Evolutionary conservation across 2,888 invertebrate genomes (phyloP).

Genomic region (Dorcus parallelipipedus): DNA sequence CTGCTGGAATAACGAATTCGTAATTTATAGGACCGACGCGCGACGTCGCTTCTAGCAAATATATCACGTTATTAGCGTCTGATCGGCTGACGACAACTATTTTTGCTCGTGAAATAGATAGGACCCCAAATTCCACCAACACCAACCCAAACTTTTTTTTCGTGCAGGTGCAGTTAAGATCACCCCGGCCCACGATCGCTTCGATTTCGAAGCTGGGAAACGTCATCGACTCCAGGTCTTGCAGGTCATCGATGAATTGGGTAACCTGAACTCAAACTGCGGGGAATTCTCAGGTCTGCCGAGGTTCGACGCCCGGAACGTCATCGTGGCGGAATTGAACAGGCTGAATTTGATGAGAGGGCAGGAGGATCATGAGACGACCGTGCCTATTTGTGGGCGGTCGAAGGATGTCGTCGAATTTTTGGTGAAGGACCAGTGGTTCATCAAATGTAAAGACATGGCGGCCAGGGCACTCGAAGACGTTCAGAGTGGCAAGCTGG

Average conservation of each 20-base stretch:
- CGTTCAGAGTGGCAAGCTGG: slow-evolving; percentile 76
- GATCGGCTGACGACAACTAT: too few species aligned
- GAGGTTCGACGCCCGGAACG: slow-evolving; percentile 84
- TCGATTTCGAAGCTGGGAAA: slow-evolving; percentile 94
- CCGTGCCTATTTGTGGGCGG: slow-evolving; percentile 91
- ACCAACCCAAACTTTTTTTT: neutral
- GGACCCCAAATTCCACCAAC: too few species aligned
- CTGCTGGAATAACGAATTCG: too few species aligned
- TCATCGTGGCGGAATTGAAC: slow-evolving; percentile 73
- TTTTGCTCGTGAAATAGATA: too few species aligned
- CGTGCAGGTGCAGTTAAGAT: slow-evolving; percentile 91
- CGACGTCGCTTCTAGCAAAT: too few species aligned
- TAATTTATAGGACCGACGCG: too few species aligned
- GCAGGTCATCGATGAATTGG: slow-evolving; percentile 88
- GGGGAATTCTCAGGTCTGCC: slow-evolving; percentile 78
- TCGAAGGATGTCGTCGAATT: slow-evolving; percentile 98
- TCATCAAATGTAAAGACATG: slow-evolving; percentile 88
- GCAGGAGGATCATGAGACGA: slow-evolving; percentile 85
- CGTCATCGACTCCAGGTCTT: slow-evolving; percentile 83
- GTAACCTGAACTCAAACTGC: slow-evolving; percentile 77
- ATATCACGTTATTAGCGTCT: too few species aligned
- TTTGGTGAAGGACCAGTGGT: slow-evolving; percentile 96
- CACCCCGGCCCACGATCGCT: slow-evolving; percentile 95
- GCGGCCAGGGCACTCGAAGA: slow-evolving; percentile 79
- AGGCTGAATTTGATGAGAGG: slow-evolving; percentile 53